Percentiles rank a stretch among this genome's conserved stretches.
Conservation (phyloP, 1,140 invertebrate genomes). For the Papilio aristodemus region DNA sequence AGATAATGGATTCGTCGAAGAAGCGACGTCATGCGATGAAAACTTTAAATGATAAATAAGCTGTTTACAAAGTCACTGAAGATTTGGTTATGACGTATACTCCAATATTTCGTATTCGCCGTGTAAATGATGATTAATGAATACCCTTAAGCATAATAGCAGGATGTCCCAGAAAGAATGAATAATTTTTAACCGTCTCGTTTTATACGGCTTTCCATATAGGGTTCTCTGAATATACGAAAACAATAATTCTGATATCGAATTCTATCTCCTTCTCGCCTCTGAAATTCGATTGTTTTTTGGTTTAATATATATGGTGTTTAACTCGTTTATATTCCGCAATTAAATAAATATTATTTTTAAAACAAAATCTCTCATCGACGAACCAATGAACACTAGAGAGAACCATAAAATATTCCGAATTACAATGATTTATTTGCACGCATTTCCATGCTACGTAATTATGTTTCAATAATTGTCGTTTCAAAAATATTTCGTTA, state of each 20-base stretch:
- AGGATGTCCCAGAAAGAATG: not conserved
- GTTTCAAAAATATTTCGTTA: slow-evolving; percentile 7
- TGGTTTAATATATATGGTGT: too few relatives aligned
- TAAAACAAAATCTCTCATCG: not conserved
- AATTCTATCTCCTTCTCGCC: too few relatives aligned
- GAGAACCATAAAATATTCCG: not conserved
- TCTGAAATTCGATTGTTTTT: too few relatives aligned
- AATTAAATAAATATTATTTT: not conserved
- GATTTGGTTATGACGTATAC: not conserved
- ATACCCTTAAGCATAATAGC: not conserved
- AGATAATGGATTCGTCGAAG: not conserved
- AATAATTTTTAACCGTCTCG: not conserved
- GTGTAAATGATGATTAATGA: slow-evolving; percentile 9
- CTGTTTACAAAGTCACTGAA: not conserved
- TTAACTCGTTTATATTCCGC: too few relatives aligned
- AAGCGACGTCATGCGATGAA: not conserved
- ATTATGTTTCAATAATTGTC: slow-evolving; percentile 19
- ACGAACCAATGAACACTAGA: not conserved
- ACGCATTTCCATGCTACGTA: slow-evolving; percentile 2
- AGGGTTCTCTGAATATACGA: too few relatives aligned
- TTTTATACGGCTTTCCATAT: too few relatives aligned
- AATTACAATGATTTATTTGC: slow-evolving; percentile 15
- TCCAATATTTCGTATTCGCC: not conserved
- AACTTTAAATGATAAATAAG: slow-evolving; percentile 15
- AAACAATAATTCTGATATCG: too few relatives aligned